phyloP scores from a whole-genome alignment of 2,113 vertebrate species.

The Catharus bicknelli region DNA sequence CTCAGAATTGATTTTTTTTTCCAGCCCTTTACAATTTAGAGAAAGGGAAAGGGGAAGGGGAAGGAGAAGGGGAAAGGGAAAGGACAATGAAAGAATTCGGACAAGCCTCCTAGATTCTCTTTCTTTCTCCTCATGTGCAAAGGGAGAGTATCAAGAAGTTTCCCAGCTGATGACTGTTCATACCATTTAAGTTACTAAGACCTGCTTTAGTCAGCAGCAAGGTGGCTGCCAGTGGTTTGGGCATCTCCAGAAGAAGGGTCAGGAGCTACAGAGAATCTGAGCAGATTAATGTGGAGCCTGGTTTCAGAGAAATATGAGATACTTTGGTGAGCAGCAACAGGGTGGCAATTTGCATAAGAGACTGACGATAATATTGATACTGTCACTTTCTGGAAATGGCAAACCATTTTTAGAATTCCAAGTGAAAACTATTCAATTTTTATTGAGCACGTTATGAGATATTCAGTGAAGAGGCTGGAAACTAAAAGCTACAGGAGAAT shows the following conservation, averaged over 20 bases:
- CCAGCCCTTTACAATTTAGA: neutral
- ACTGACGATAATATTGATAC: neutral
- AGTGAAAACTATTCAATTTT: slow-evolving; percentile 34
- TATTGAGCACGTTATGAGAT: neutral
- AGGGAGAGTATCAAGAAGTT: neutral
- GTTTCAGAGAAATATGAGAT: neutral
- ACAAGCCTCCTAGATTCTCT: neutral
- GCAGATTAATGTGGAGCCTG: neutral
- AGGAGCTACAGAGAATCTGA: neutral
- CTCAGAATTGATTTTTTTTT: neutral
- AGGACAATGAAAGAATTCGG: neutral
- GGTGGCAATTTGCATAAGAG: neutral
- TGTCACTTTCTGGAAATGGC: slow-evolving; percentile 25
- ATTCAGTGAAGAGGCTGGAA: neutral
- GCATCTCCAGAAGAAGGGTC: neutral
- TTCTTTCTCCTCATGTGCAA: neutral
- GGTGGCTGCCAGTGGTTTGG: neutral
- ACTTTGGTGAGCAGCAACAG: neutral
- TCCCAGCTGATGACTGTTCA: neutral
- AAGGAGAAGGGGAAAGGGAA: neutral
- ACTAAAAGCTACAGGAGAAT: neutral
- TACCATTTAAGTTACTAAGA: neutral
- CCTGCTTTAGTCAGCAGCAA: neutral
- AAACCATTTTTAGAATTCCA: slow-evolving; percentile 45
- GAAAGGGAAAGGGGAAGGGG: neutral